Conservation (phyloP, 2,113 vertebrate genomes). For the Puma concolor region DNA sequence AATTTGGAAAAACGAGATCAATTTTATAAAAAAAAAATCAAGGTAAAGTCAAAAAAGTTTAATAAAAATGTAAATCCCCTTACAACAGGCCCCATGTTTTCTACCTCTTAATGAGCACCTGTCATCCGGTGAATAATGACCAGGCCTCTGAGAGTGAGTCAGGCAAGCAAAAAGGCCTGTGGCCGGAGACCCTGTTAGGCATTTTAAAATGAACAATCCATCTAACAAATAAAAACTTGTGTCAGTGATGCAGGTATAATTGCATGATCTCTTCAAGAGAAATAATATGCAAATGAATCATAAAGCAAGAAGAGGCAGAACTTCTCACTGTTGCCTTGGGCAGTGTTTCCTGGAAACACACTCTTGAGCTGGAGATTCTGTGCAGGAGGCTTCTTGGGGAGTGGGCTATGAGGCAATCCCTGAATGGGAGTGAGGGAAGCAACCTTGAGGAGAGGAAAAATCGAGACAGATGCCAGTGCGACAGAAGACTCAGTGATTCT, state of each 20-base stretch:
- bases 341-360: background rate
- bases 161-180: background rate
- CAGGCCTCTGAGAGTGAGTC: background rate
- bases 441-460: background rate
- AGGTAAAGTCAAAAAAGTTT: constrained; percentile 71
- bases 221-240: constrained; percentile 43
- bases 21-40: constrained; percentile 45
- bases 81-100: background rate
- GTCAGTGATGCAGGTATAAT: background rate
- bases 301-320: background rate
- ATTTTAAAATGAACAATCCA: constrained; percentile 48
- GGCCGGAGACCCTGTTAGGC: background rate
- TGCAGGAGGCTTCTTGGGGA: background rate
- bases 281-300: constrained; percentile 29
- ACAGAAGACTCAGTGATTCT: background rate
- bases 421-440: background rate
- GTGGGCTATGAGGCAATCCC: rapidly evolving
- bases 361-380: background rate
- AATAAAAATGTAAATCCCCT: constrained; percentile 77
- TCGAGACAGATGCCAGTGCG: background rate
- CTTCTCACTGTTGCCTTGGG: background rate
- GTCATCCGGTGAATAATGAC: constrained; percentile 64
- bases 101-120: constrained; percentile 67
- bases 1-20: constrained; percentile 70
- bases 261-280: constrained; percentile 8